Base-by-base conservation (phyloP, 2,888 invertebrate genomes). In the Linnaemya tessellans region DNA sequence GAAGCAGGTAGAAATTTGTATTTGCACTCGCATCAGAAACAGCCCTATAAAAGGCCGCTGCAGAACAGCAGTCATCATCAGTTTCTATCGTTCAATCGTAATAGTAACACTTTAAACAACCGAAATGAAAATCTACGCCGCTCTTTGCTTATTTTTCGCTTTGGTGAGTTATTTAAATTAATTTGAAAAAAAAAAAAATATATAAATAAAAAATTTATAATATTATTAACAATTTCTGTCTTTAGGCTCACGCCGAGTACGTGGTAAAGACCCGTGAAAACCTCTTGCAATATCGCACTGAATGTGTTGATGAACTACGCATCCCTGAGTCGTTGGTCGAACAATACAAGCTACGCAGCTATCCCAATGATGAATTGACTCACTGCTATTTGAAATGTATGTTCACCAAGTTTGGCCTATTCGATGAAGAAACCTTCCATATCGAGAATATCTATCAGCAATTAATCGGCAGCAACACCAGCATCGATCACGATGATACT, bases 341-440 rank as follows among this genome's bases (percentile, higher is more conserved):
- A 65, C 88, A 91, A 70, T 92, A 88, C 84, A 88, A 90, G 73
- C 90, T 90, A 77, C 90, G 89, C 89, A 87, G 90, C 8, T 92
- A 90, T 87, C 91, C 91, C 51, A 89, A 92, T 56, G 92, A 92
- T 79, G 83, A 88, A 3, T 81, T 87, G n/a, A 91, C 92, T 10
- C 90, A 91, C 13, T 91, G 91, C 88, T 92, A 92, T 73, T 68
- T 92, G 62, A 90, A 91, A 83, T 92, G 92, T 64, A 88, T 92
- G 30, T 90, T 92, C 64, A 88, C 84, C 77, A 91, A 91, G 84
- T 90, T 92, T 79, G 92, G 89, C 0, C 78, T 92, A 3, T 92
- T 91, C 54, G 89, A 91, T 80, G 82, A 84, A 1, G 74, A 84
- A 0, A 92, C 92, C 38, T 92, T 89, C 83, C 88, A 88, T 77